phyloP scores from a whole-genome alignment of 1,140 invertebrate genomes.

The Drosophila kikkawai region DNA sequence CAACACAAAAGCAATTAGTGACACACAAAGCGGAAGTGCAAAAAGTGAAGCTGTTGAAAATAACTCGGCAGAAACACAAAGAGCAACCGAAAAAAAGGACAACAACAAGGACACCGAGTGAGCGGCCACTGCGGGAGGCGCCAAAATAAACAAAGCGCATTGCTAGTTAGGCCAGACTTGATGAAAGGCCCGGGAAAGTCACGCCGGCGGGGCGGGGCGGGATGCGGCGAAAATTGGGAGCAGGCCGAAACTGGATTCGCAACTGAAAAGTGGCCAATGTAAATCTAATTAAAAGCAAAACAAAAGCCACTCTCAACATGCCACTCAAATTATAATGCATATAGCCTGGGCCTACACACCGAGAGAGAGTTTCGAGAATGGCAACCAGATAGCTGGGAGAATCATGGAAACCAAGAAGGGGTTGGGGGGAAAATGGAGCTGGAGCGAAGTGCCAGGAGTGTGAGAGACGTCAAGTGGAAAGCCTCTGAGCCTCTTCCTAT shows the following conservation, averaged over 20 bases:
- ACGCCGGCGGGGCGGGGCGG: neutral
- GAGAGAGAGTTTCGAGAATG: constrained; percentile 5
- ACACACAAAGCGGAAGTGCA: constrained; percentile 82
- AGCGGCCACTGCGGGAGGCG: constrained; percentile 64
- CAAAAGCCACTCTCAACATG: constrained; percentile 80
- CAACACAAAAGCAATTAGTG: constrained; percentile 82
- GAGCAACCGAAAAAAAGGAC: constrained; percentile 20
- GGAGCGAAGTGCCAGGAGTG: constrained; percentile 10
- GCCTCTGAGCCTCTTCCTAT: constrained; percentile 26
- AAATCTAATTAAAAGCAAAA: constrained; percentile 83
- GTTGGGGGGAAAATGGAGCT: neutral
- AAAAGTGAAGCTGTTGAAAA: constrained; percentile 82
- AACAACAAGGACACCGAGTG: neutral
- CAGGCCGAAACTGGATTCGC: constrained; percentile 45
- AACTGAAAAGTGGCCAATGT: constrained; percentile 82
- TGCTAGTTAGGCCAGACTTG: constrained; percentile 68
- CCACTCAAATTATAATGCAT: constrained; percentile 82
- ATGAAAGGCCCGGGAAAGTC: constrained; percentile 42
- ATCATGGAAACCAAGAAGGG: neutral
- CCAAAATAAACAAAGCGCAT: constrained; percentile 79
- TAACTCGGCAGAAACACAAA: constrained; percentile 63
- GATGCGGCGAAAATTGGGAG: constrained; percentile 14
- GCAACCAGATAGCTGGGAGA: constrained; percentile 10
- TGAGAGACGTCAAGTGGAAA: constrained; percentile 41
- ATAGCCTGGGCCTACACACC: constrained; percentile 35